Conservation (phyloP, 2,888 invertebrate genomes). For the Heliconius sara region DNA sequence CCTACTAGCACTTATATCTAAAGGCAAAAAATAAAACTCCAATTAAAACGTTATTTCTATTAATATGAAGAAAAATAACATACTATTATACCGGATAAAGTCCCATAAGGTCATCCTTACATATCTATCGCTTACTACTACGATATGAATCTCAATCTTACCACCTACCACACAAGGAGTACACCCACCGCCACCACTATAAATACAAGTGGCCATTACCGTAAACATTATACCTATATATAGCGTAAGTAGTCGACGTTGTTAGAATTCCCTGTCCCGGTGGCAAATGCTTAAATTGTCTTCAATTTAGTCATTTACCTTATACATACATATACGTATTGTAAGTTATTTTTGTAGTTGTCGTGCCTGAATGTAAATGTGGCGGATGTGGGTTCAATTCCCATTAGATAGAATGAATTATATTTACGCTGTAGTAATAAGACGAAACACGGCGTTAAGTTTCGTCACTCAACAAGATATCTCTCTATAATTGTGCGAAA, state of each 20-base stretch:
- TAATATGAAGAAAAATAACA: neutral
- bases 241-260: neutral
- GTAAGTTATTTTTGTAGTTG: constrained; percentile 1
- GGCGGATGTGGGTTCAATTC: neutral
- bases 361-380: neutral
- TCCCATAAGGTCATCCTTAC: neutral
- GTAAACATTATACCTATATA: constrained; percentile 19
- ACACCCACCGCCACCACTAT: constrained; percentile 12
- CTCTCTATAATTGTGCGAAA: too few relatives aligned
- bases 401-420: neutral
- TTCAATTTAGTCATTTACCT: constrained; percentile 30
- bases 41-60: too few relatives aligned
- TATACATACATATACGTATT: neutral
- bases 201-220: constrained; percentile 7
- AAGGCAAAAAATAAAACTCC: too few relatives aligned
- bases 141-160: constrained; percentile 9
- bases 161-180: constrained; percentile 18
- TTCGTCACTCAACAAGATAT: too few relatives aligned
- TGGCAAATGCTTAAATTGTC: constrained; percentile 27
- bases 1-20: too few relatives aligned
- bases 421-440: neutral
- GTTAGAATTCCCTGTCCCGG: constrained; percentile 13
- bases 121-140: neutral
- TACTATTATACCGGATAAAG: neutral
- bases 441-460: too few relatives aligned